Percentiles rank a stretch among this genome's conserved stretches.
phyloP scores from a whole-genome alignment of 2,797 vertebrate species.

The Manis crassicaudata region DNA sequence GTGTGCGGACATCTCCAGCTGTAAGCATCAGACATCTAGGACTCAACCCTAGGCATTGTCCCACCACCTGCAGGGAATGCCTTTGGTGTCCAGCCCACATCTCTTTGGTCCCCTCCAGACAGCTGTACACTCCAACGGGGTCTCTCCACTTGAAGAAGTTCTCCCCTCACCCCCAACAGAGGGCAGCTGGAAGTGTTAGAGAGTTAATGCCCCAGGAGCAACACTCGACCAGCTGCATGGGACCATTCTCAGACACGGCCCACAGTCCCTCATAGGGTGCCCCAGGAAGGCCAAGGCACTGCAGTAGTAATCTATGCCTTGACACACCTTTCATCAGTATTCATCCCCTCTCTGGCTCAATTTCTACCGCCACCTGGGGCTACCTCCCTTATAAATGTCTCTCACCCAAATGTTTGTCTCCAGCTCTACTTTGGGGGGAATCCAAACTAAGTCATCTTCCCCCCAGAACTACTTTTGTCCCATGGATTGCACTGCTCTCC shows the following conservation, averaged over 20 bases:
- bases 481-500: neutral
- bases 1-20: neutral
- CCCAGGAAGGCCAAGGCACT: neutral
- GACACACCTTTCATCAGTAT: neutral
- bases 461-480: neutral
- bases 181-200: neutral
- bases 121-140: fast-evolving
- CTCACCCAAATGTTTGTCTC: neutral
- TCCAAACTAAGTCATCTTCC: neutral
- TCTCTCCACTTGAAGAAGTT: neutral
- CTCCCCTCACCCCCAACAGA: neutral
- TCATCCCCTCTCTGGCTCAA: neutral
- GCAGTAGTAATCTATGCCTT: neutral
- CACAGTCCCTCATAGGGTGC: neutral
- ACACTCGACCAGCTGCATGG: neutral
- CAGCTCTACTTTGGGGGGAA: neutral
- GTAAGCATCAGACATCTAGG: neutral
- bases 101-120: neutral
- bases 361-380: neutral
- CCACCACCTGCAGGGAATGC: neutral
- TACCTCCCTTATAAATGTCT: neutral
- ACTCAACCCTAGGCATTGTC: neutral
- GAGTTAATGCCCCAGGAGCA: neutral
- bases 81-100: neutral
- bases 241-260: neutral